Percentiles rank a stretch among this genome's conserved stretches.
These are phyloP conservation scores for Platyrinchus mystaceus DNA, from an alignment of 2,797 vertebrate genomes.

Conservation along the genomic window DNA sequence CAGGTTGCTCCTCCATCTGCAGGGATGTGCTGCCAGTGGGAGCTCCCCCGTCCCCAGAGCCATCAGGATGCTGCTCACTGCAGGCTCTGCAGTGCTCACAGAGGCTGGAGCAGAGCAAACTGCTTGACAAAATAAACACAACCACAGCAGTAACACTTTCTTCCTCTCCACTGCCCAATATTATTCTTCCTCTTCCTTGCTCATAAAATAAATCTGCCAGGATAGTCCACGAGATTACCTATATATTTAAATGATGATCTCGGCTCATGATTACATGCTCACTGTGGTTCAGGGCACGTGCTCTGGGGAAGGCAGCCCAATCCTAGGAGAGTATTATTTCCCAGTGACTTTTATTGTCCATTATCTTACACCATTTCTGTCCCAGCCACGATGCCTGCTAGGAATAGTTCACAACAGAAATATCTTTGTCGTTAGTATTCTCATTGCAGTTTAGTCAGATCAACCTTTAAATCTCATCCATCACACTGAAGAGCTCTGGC, in stretches of 20 bases:
- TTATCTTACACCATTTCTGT: constrained; percentile 72
- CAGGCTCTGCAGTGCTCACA: not conserved
- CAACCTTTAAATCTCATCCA: constrained; percentile 64
- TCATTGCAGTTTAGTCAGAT: constrained; percentile 45
- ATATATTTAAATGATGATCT: constrained; percentile 69
- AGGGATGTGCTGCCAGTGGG: rapidly evolving
- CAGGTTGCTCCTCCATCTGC: rapidly evolving
- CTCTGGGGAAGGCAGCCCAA: constrained; percentile 24
- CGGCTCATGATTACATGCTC: constrained; percentile 58
- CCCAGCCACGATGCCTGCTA: constrained; percentile 66
- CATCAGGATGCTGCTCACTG: not conserved
- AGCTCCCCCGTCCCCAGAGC: not conserved
- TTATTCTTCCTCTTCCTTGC: not conserved
- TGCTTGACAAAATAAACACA: constrained; percentile 19
- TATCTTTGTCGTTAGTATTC: constrained; percentile 65
- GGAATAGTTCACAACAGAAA: constrained; percentile 65
- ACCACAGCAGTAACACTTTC: not conserved
- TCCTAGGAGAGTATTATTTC: constrained; percentile 75
- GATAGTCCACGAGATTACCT: constrained; percentile 25
- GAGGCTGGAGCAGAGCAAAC: not conserved
- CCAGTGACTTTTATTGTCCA: constrained; percentile 76
- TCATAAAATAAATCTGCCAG: constrained; percentile 71
- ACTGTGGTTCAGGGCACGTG: not conserved
- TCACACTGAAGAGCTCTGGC: constrained; percentile 66
- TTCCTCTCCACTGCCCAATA: constrained; percentile 3